Percentiles rank a stretch among this genome's conserved stretches.
These are phyloP conservation scores for Drosophila subquinaria DNA, from an alignment of 2,888 invertebrate genomes.

Conservation along the genomic window DNA sequence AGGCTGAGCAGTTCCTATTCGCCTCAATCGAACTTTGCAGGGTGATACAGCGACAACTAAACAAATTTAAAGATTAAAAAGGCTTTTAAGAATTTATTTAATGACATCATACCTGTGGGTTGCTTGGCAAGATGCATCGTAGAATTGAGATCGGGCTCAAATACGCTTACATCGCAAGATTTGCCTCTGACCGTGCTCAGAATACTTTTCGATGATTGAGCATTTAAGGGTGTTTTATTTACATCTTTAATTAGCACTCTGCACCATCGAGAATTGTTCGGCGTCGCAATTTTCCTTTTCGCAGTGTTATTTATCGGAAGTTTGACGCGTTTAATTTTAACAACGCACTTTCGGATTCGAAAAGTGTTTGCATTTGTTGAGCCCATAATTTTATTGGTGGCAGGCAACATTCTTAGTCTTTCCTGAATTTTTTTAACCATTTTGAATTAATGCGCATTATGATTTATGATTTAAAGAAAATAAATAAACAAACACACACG, in stretches of 20 bases:
- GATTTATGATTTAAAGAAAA: background rate
- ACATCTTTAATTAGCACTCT: background rate
- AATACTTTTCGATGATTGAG: background rate
- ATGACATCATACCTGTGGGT: constrained; percentile 16
- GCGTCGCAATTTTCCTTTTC: background rate
- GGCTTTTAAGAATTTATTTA: accelerated
- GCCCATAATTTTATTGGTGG: background rate
- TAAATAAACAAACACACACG: constrained; percentile 6
- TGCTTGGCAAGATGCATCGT: constrained; percentile 36
- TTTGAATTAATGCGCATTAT: constrained; percentile 18
- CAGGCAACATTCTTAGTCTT: background rate
- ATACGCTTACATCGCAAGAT: constrained; percentile 12
- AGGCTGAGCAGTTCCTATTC: background rate
- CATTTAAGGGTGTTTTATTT: background rate
- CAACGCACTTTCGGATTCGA: constrained; percentile 39
- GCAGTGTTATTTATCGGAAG: background rate
- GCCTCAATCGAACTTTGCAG: background rate
- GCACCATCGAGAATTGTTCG: background rate
- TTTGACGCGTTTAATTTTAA: constrained; percentile 47
- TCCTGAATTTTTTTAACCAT: constrained; percentile 37
- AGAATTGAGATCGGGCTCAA: constrained; percentile 56
- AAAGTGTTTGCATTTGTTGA: background rate
- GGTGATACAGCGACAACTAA: constrained; percentile 9
- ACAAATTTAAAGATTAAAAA: too few relatives aligned
- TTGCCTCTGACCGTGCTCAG: background rate